A percentile compares a stretch with the other conserved stretches of the same genome.
phyloP scores from a whole-genome alignment of 2,888 invertebrate genomes.

The Galeruca laticollis region DNA sequence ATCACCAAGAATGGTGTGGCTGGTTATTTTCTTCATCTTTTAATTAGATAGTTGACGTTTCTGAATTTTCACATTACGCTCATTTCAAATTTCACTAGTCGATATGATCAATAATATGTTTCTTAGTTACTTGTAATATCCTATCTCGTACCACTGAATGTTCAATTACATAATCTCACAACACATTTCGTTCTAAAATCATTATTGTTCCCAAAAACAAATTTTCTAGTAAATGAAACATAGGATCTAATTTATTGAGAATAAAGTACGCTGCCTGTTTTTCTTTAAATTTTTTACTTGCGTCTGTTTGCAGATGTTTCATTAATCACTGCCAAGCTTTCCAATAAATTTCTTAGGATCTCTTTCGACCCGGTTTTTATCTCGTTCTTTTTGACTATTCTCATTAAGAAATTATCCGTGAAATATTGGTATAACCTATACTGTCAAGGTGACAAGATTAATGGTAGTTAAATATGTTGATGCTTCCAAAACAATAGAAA shows the following conservation, averaged over 20 bases:
- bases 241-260: neutral
- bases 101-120: too few species aligned
- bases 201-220: neutral
- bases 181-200: neutral
- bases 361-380: neutral
- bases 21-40: too few species aligned
- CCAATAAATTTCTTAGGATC: conserved; percentile 16
- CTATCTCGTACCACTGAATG: too few species aligned
- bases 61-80: too few species aligned
- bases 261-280: neutral
- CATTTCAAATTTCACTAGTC: too few species aligned
- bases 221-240: neutral
- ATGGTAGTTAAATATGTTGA: neutral
- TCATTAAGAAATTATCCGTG: conserved; percentile 12
- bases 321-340: conserved; percentile 9
- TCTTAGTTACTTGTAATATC: too few species aligned
- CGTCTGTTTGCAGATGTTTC: neutral
- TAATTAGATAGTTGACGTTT: too few species aligned
- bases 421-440: conserved; percentile 10
- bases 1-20: too few species aligned
- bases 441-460: conserved; percentile 5
- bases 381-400: conserved; percentile 12
- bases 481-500: neutral
- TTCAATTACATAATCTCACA: neutral
- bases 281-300: conserved; percentile 3